A percentile compares a stretch with the other conserved stretches of the same genome.
phyloP scores from a whole-genome alignment of 2,113 vertebrate genomes.

The Myodes glareolus region DNA sequence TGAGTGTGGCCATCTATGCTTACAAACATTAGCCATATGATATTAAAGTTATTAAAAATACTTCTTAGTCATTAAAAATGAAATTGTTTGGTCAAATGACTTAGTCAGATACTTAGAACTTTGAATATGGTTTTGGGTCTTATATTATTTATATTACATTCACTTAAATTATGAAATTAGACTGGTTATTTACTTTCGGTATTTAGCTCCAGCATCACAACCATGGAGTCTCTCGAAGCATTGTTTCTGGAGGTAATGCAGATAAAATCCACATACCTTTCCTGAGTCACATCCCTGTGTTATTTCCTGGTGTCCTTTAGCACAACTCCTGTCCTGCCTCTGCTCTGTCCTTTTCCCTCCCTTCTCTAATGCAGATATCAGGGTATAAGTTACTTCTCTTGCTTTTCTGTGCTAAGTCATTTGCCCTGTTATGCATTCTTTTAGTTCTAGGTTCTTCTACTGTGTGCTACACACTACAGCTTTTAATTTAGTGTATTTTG shows the following conservation, averaged over 20 bases:
- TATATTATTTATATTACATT: not conserved
- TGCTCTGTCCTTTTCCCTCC: not conserved
- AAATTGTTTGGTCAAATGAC: not conserved
- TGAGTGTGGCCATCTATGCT: not conserved
- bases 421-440: not conserved
- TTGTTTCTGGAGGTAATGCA: not conserved
- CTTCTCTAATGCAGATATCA: not conserved
- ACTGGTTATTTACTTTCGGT: not conserved
- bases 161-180: constrained; percentile 23
- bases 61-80: not conserved
- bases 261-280: not conserved
- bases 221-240: not conserved
- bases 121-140: not conserved
- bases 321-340: not conserved
- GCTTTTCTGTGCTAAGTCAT: not conserved
- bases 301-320: not conserved
- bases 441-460: not conserved
- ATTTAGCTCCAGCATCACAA: not conserved
- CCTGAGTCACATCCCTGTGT: not conserved
- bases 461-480: not conserved
- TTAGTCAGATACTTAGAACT: not conserved
- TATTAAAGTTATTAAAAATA: not conserved
- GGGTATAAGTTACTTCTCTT: not conserved
- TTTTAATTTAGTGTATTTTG: constrained; percentile 13
- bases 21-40: not conserved